A percentile compares a stretch with the other conserved stretches of the same genome.
Conservation (phyloP, 2,797 vertebrate species). For the Pseudocheirus occidentalis region DNA sequence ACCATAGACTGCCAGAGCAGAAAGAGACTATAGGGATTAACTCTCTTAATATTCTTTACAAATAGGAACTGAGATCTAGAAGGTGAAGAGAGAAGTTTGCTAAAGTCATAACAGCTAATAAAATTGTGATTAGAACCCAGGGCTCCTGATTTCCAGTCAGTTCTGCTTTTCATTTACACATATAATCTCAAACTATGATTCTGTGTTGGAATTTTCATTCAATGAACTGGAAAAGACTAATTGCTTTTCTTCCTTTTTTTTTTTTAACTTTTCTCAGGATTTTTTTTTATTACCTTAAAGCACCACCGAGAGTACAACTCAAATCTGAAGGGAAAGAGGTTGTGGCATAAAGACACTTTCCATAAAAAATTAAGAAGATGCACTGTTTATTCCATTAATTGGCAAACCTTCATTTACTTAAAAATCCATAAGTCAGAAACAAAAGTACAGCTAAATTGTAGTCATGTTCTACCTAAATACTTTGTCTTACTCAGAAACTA, state of each 20-base stretch:
- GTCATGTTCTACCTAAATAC: background rate
- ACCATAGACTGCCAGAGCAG: too few species aligned
- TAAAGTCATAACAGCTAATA: too few species aligned
- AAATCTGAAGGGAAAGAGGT: background rate
- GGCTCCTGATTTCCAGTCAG: too few species aligned
- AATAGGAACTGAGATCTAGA: too few species aligned
- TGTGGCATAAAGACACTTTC: background rate
- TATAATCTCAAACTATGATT: too few species aligned
- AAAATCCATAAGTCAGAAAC: background rate
- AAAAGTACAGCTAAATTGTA: background rate
- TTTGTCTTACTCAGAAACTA: background rate
- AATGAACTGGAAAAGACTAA: background rate
- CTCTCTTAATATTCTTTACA: too few species aligned
- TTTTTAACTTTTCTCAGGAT: background rate
- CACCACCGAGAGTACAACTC: background rate
- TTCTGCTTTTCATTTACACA: too few species aligned
- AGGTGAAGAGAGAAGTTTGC: too few species aligned
- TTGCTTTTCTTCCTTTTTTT: background rate
- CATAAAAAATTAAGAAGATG: background rate
- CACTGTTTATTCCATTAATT: background rate
- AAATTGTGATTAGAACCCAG: too few species aligned
- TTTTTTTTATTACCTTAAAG: background rate
- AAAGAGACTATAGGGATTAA: too few species aligned
- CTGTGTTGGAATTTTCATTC: too few species aligned
- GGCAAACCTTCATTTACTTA: background rate